Percentiles rank a stretch among this genome's conserved stretches.
Conservation (phyloP, 2,888 invertebrate species). For the Dione vanillae region DNA sequence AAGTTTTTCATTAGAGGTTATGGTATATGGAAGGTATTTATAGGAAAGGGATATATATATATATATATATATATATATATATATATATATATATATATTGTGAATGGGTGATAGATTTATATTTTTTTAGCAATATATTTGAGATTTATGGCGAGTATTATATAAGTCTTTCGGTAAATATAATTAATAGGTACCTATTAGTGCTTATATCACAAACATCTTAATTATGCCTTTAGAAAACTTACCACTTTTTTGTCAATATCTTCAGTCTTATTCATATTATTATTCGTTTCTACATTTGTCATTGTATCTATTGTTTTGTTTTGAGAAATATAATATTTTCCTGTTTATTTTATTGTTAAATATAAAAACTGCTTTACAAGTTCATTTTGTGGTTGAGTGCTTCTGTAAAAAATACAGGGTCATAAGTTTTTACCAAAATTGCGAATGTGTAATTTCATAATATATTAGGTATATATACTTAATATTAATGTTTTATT, state of each 20-base stretch:
- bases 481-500: no score
- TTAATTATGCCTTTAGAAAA: not conserved
- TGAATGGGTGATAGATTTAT: no score
- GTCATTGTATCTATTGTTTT: constrained; percentile 55
- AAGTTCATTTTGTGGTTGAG: constrained; percentile 13
- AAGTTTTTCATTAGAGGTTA: no score
- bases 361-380: not conserved
- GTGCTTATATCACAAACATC: not conserved
- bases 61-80: no score
- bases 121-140: no score
- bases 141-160: no score
- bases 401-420: constrained; percentile 8
- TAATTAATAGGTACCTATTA: not conserved
- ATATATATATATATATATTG: no score
- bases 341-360: not conserved
- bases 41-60: no score
- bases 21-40: no score
- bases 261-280: constrained; percentile 69
- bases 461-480: no score
- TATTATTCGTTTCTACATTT: constrained; percentile 60
- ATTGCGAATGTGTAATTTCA: not conserved
- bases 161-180: not conserved
- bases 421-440: not conserved
- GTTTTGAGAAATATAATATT: not conserved
- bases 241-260: constrained; percentile 53